Evolutionary conservation across 2,888 invertebrate species (phyloP).

Genomic region (Rapana venosa): DNA sequence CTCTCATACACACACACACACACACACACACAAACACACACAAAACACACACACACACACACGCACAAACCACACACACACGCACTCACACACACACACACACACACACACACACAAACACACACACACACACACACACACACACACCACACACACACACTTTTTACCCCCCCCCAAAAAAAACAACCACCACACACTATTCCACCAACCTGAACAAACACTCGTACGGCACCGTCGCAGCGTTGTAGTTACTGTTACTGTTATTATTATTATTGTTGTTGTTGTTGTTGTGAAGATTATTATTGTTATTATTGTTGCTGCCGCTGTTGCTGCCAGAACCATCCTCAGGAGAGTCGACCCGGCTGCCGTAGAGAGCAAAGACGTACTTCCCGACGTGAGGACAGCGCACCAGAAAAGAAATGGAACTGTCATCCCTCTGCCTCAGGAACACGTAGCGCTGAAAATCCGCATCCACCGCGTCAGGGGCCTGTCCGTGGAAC

Average conservation of each 20-base stretch:
- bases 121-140: background rate
- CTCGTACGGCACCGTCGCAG: slow-evolving; percentile 57
- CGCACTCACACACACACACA: slow-evolving; percentile 16
- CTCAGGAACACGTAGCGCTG: slow-evolving; percentile 71
- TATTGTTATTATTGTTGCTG: slow-evolving; percentile 53
- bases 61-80: background rate
- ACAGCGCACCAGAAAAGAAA: slow-evolving; percentile 72
- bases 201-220: slow-evolving; percentile 65
- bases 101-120: slow-evolving; percentile 21
- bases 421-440: slow-evolving; percentile 66
- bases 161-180: background rate
- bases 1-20: background rate
- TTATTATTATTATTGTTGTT: slow-evolving; percentile 54
- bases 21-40: background rate
- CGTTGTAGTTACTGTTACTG: slow-evolving; percentile 55
- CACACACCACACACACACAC: background rate
- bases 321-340: slow-evolving; percentile 54
- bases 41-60: slow-evolving; percentile 1
- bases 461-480: slow-evolving; percentile 63
- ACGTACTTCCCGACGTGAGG: slow-evolving; percentile 74
- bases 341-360: slow-evolving; percentile 57
- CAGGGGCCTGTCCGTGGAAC: slow-evolving; percentile 68
- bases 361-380: slow-evolving; percentile 70
- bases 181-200: background rate
- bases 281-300: slow-evolving; percentile 52